Percentiles rank a stretch among this genome's conserved stretches.
Evolutionary conservation across 2,888 invertebrate genomes (phyloP).

Genomic region (Campoplex nolae): DNA sequence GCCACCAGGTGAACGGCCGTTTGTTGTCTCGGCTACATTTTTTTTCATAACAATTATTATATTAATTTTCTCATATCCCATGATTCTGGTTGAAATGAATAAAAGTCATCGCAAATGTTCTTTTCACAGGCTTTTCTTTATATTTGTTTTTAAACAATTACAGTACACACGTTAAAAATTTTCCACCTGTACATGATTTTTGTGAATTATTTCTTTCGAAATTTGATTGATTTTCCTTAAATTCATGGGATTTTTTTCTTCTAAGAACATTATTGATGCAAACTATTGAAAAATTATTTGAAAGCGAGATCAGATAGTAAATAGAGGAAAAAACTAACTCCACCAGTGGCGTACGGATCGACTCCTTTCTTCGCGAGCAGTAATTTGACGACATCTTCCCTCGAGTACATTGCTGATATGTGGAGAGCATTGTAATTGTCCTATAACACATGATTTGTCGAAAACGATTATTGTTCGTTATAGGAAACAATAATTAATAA

Average conservation of each 20-base stretch:
- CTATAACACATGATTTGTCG: slow-evolving; percentile 85
- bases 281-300: background rate
- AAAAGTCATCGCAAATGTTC: background rate
- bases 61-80: slow-evolving; percentile 25
- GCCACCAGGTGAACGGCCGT: slow-evolving; percentile 98
- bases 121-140: background rate
- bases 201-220: background rate
- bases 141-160: background rate
- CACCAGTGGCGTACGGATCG: slow-evolving; percentile 96
- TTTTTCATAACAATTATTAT: slow-evolving; percentile 34
- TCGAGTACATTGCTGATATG: slow-evolving; percentile 96
- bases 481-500: no score
- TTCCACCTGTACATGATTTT: background rate
- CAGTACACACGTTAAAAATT: background rate
- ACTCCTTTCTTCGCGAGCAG: slow-evolving; percentile 95
- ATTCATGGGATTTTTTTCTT: no score
- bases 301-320: slow-evolving; percentile 14
- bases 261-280: background rate
- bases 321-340: slow-evolving; percentile 89
- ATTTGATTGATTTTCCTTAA: background rate
- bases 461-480: background rate
- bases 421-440: slow-evolving; percentile 98
- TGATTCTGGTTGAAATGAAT: background rate
- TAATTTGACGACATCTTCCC: slow-evolving; percentile 97
- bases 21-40: slow-evolving; percentile 93